These are phyloP conservation scores for Lepus oiostolus DNA, from an alignment of 2,797 vertebrate genomes.

Conservation along the genomic window DNA sequence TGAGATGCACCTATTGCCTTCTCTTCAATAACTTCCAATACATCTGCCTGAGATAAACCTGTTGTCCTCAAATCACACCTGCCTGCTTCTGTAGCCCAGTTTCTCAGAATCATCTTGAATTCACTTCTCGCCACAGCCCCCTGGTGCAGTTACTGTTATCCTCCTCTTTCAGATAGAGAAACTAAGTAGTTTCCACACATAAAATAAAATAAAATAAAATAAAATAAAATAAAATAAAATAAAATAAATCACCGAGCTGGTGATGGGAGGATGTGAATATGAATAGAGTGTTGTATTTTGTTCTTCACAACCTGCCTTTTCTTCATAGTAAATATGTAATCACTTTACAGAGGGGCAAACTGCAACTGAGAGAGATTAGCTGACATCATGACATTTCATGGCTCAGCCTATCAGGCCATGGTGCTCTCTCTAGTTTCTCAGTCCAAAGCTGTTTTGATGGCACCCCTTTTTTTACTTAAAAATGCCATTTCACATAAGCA, in stretches of 20 bases:
- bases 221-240: too few species aligned
- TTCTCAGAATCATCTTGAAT: not conserved
- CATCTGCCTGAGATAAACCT: fast-evolving
- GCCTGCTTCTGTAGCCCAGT: not conserved
- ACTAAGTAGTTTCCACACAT: not conserved
- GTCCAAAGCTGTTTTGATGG: not conserved
- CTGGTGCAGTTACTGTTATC: fast-evolving
- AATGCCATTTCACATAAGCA: not conserved
- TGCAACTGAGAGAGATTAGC: not conserved
- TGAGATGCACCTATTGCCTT: fast-evolving
- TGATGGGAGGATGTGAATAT: not conserved
- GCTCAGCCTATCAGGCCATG: not conserved
- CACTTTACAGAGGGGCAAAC: not conserved
- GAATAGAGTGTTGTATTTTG: not conserved
- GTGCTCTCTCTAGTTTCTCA: not conserved
- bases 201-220: not conserved
- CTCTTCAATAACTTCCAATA: not conserved
- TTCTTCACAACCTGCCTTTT: not conserved
- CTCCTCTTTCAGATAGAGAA: not conserved
- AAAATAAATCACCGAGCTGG: too few species aligned
- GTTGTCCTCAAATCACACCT: too few species aligned
- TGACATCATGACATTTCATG: not conserved
- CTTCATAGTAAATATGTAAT: not conserved
- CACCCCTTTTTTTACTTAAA: not conserved
- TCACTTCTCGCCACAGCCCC: not conserved